Conservation (phyloP, 64 coral and sea anemone species). For the Pachyseris speciosa region DNA sequence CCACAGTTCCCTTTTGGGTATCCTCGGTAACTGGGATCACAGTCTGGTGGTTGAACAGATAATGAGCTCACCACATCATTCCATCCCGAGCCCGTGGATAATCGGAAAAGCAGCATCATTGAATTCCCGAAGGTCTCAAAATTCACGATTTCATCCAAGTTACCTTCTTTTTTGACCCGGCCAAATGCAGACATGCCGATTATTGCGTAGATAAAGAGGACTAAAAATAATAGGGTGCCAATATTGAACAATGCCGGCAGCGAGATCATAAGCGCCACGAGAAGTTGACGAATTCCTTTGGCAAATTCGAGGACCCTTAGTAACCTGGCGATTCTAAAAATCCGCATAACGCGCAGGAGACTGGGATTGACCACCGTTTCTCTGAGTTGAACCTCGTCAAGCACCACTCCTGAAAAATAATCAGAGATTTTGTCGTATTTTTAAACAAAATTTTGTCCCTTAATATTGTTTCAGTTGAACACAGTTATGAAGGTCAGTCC, state of each 20-base stretch:
- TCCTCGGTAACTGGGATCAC: constrained; percentile 64
- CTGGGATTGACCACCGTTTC: constrained; percentile 68
- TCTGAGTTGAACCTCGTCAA: constrained; percentile 40
- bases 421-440: not conserved
- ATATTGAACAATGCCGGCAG: constrained; percentile 93
- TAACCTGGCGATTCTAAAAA: constrained; percentile 84
- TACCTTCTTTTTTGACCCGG: constrained; percentile 79
- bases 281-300: constrained; percentile 91
- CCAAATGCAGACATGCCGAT: constrained; percentile 91
- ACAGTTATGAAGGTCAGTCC: no score
- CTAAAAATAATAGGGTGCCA: constrained; percentile 78
- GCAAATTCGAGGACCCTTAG: constrained; percentile 89
- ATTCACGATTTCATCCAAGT: constrained; percentile 86
- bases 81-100: constrained; percentile 91
- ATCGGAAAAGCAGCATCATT: constrained; percentile 83
- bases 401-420: constrained; percentile 38
- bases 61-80: constrained; percentile 86
- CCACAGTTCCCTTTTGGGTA: constrained; percentile 82
- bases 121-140: constrained; percentile 90
- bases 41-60: constrained; percentile 75
- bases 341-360: constrained; percentile 77
- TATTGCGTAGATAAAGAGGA: constrained; percentile 94
- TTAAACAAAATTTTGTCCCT: not conserved
- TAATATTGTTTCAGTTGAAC: no score
- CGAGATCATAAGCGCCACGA: constrained; percentile 85